These are phyloP conservation scores for chimpanzee (Pan troglodytes) DNA, from an alignment of 2,113 vertebrate genomes.

Conservation along the genomic window NHGRI_mPanTro3-v2.1_pri NC_072412.2:107375501-107376000, in stretches of 20 bases:
- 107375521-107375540: neutral
- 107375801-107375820: neutral
- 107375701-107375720: neutral
- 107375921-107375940: neutral
- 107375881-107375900: neutral
- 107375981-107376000: neutral
- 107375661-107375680: neutral
- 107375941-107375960: neutral
- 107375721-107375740: neutral
- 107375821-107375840: neutral
- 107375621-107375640: neutral
- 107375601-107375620: neutral
- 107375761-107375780: neutral
- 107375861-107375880: neutral
- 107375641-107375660: neutral
- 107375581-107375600: neutral
- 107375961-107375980: neutral
- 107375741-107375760: neutral
- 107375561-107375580: neutral
- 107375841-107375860: neutral
- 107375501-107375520: neutral
- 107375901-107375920: neutral
- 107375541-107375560: neutral
- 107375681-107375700: neutral
- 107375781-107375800: neutral